Evolutionary conservation across 2,113 vertebrate genomes (phyloP).

Genomic region (Cariama cristata): DNA sequence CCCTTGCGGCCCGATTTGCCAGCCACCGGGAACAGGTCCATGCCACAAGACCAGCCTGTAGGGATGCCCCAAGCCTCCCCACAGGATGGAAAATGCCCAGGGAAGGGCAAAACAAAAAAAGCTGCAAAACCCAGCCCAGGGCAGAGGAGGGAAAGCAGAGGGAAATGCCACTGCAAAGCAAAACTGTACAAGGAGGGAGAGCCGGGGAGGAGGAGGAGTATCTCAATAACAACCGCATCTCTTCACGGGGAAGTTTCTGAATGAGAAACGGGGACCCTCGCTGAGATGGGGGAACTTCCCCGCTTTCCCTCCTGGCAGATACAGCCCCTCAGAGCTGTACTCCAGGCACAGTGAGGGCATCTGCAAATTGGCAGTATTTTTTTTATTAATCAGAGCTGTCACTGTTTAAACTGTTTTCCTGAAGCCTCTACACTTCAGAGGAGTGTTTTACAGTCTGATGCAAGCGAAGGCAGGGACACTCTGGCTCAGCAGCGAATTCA

Average conservation of each 20-base stretch:
- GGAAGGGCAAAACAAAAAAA: neutral
- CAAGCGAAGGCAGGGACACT: neutral
- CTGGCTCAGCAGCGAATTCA: neutral
- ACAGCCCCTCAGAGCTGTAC: neutral
- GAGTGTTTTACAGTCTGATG: neutral
- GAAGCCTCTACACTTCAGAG: neutral
- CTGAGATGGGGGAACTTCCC: neutral
- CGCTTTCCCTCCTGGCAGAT: neutral
- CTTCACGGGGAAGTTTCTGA: slow-evolving; percentile 5
- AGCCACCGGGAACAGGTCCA: neutral
- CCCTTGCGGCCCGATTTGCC: neutral
- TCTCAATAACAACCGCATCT: neutral
- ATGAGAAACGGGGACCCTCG: neutral
- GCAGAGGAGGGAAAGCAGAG: neutral
- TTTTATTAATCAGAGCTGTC: neutral
- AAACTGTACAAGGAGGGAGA: neutral
- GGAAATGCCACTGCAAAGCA: neutral
- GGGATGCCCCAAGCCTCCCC: neutral
- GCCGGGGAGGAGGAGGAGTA: neutral
- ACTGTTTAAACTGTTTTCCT: neutral
- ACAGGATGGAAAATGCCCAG: neutral
- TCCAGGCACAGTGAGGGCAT: neutral
- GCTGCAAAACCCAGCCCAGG: neutral
- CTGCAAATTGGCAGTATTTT: neutral
- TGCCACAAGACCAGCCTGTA: neutral